Base-by-base conservation (phyloP, 2,888 invertebrate species). In the Phytoseiulus persimilis region DNA sequence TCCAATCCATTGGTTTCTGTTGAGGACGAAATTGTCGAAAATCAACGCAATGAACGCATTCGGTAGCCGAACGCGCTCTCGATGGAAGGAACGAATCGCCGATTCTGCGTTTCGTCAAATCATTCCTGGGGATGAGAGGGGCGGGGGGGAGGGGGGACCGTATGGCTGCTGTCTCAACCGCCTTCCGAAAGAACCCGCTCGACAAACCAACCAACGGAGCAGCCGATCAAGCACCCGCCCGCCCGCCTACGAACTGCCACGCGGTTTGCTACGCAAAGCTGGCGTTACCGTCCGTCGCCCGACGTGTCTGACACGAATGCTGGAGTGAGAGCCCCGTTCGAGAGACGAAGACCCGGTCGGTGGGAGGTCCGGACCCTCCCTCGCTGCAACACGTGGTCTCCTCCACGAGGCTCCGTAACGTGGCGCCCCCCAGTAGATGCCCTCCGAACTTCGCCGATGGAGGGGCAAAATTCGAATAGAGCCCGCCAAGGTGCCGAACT, bases 301-400 rank as follows among this genome's bases (percentile, higher is more conserved):
- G 18, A 45, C 32, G 87, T 87, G 32, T 87, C 39, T 39, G 87
- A 31, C 32, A 33, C 87, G 32, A 28, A n/a, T 33, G 87, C 39
- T 33, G 87, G 33, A 33, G 39, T 39, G 87, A 87, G 87, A n/a
- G 45, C 65, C 18, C 65, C 39, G 87, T 28, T 87, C 87, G 87
- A 45, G 39, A 39, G 11, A 87, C 87, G 32, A 87, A 87, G 87
- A n/a, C 87, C 87, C 87, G 87, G 87, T 87, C 87, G 87, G 87
- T 87, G 87, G 87, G 87, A 87, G 87, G 87, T 87, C 87, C 87
- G 39, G 87, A 87, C 87, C 87, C 87, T 87, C 87, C 87, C 32
- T 45, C 87, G 39, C 31, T n/a, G 0, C 87, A 87, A 32, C 87
- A 87, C 87, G 87, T 87, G 87, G 87, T 32, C 45, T 87, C 31